Base-by-base conservation (phyloP, 1,140 invertebrate species). In the Drosophila nasuta region DNA sequence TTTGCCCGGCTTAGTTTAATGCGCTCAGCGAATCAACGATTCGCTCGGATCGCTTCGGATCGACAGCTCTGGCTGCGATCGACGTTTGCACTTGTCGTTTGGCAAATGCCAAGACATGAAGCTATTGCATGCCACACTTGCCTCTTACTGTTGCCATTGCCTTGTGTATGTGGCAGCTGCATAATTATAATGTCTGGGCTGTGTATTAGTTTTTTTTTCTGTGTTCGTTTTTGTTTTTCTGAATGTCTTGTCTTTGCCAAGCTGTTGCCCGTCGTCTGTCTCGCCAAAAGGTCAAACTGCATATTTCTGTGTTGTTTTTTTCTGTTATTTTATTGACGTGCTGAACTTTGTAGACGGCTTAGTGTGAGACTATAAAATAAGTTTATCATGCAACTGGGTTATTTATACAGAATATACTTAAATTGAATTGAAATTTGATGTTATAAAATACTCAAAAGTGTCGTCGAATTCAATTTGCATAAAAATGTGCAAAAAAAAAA, bases 161-260 rank as follows among this genome's bases (percentile, higher is more conserved):
- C 38, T 20, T 65, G 66, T 69, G 82, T 87, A 87, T 87, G 82
- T 82, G 83, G 79, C 82, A 87, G 83, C 82, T 87, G 82, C 82
- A 87, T 87, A 87, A 87, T 87, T 87, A 87, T 88, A 87, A 87
- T 87, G 82, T 87, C 82, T 87, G 83, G 72, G 70, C 67, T 71
- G 17, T 62, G 51, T 58, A 75, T 57, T 67, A 67, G 11, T 11
- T 52, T 13, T 28, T 38, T 41, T 43, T 52, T 60, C 33, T 66
- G 30, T 11, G 20, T 20, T 35, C 38, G 10, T 52, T 60, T 46
- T 46, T 68, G 17, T 5, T 17, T 35, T 60, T 15, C 62, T 15
- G 58, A 58, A 64, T 74, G 78, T 68, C 75, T 60, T 75, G 41
- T 54, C 35, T 59, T 65, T 65, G 51, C 7, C 57, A 54, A 54